phyloP scores from a whole-genome alignment of 2,888 invertebrate genomes.

The Oegoconia quadripuncta region DNA sequence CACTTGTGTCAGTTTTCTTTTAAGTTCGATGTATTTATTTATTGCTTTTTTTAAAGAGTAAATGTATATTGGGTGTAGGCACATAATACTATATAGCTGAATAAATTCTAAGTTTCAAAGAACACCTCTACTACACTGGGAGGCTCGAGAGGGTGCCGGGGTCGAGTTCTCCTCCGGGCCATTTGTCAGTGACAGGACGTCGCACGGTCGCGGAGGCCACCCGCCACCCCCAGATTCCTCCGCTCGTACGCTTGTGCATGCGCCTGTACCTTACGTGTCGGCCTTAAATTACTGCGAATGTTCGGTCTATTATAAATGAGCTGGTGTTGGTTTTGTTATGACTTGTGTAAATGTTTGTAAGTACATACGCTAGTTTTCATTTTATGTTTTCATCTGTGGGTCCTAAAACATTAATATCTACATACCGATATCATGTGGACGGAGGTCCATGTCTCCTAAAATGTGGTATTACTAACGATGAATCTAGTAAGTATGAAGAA shows the following conservation, averaged over 20 bases:
- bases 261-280: conserved; percentile 55
- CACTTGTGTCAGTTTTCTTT: too few relatives aligned
- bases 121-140: conserved; percentile 12
- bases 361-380: too few relatives aligned
- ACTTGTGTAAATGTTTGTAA: conserved; percentile 3
- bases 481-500: too few relatives aligned
- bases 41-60: too few relatives aligned
- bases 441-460: too few relatives aligned
- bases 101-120: conserved; percentile 61
- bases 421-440: too few relatives aligned
- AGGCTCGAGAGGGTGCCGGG: conserved; percentile 64
- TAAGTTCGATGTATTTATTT: too few relatives aligned
- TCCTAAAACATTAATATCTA: too few relatives aligned
- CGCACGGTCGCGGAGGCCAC: conserved; percentile 36
- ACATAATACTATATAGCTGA: too few relatives aligned
- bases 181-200: conserved; percentile 78
- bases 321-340: neutral
- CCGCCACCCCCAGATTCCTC: conserved; percentile 44
- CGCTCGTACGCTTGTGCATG: conserved; percentile 53
- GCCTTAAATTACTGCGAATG: conserved; percentile 43
- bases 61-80: too few relatives aligned
- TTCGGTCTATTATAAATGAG: conserved; percentile 28
- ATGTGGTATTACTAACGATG: too few relatives aligned
- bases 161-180: conserved; percentile 74
- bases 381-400: neutral